Conservation (phyloP, 92 coral and sea anemone genomes). For the Ricordea florida region DNA sequence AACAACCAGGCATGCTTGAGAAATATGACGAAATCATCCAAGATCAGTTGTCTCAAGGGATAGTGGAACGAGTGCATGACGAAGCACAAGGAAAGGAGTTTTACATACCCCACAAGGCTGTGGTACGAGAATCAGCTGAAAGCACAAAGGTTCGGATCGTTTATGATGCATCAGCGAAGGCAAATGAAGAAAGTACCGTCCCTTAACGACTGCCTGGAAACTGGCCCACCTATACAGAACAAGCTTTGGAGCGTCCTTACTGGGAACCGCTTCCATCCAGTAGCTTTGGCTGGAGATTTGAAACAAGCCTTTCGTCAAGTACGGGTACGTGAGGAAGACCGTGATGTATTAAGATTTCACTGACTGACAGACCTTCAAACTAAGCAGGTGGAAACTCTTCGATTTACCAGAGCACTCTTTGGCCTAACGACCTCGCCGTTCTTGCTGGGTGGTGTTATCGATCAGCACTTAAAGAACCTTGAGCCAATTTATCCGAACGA, state of each 20-base stretch:
- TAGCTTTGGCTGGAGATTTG: neutral
- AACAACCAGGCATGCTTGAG: no score
- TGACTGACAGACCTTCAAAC: no score
- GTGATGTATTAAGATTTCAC: constrained; percentile 5
- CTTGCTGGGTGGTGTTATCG: no score
- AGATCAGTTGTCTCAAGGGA: no score
- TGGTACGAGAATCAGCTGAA: neutral
- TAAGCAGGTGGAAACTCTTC: no score
- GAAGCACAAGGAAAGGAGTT: constrained; percentile 2
- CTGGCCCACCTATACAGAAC: constrained; percentile 22
- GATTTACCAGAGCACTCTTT: no score
- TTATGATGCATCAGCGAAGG: neutral
- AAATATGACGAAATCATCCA: no score
- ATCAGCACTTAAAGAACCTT: no score
- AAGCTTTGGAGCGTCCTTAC: no score
- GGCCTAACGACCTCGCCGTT: neutral
- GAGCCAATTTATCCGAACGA: neutral
- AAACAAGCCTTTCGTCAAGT: constrained; percentile 18
- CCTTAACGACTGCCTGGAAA: no score
- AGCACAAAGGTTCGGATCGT: neutral
- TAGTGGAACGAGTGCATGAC: neutral
- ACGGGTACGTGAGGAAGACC: neutral
- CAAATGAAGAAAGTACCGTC: neutral
- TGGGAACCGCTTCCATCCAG: constrained; percentile 17
- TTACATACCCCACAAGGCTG: neutral